These are phyloP conservation scores for Hippocampus abdominalis DNA, from an alignment of 2,113 vertebrate species.

Conservation along the genomic window DNA sequence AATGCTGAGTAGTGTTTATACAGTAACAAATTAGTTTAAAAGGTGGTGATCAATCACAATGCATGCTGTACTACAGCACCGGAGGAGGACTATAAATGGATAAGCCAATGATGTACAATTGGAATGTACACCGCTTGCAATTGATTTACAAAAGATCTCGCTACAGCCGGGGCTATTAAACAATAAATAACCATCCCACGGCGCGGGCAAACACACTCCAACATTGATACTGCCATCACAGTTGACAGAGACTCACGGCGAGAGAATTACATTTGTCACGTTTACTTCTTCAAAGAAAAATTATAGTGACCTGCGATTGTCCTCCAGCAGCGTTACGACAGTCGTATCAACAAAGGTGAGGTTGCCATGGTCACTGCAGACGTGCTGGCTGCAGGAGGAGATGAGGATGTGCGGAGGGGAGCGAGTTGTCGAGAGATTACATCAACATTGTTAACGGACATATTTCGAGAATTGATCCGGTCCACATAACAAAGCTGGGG, in stretches of 20 bases:
- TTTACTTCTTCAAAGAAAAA: slow-evolving; percentile 46
- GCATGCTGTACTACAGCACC: slow-evolving; percentile 20
- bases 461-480: slow-evolving; percentile 76
- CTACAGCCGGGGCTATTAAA: slow-evolving; percentile 29
- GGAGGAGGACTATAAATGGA: slow-evolving; percentile 38
- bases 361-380: slow-evolving; percentile 57
- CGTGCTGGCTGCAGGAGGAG: slow-evolving; percentile 36
- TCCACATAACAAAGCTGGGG: slow-evolving; percentile 63
- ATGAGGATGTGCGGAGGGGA: slow-evolving; percentile 29
- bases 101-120: slow-evolving; percentile 33
- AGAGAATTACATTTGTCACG: slow-evolving; percentile 32
- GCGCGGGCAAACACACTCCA: slow-evolving; percentile 22
- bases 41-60: slow-evolving; percentile 55
- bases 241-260: slow-evolving; percentile 28
- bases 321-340: slow-evolving; percentile 23
- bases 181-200: slow-evolving; percentile 38
- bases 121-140: slow-evolving; percentile 47
- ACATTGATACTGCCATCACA: slow-evolving; percentile 41
- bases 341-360: slow-evolving; percentile 27
- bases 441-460: slow-evolving; percentile 75
- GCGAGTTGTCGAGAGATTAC: slow-evolving; percentile 44
- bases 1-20: slow-evolving; percentile 30
- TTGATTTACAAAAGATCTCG: slow-evolving; percentile 41
- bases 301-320: slow-evolving; percentile 48
- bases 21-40: slow-evolving; percentile 45